Percentiles rank a stretch among this genome's conserved stretches.
These are phyloP conservation scores for Sesamia inferens DNA, from an alignment of 2,888 invertebrate genomes.

Conservation along the genomic window DNA sequence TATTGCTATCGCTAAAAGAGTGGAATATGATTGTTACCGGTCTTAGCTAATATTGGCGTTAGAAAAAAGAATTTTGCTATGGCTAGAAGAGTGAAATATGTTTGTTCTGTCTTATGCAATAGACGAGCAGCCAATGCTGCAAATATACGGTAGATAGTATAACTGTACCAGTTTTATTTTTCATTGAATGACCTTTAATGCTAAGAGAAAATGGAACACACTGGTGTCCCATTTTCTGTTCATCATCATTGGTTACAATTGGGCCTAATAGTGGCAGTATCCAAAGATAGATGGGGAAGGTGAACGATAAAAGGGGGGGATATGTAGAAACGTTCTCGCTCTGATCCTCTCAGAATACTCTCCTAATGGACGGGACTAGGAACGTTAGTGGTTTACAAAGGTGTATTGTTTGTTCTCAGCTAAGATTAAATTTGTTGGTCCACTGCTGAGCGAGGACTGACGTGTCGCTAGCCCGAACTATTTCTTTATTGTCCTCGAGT, in stretches of 20 bases:
- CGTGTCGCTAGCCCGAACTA: constrained; percentile 55
- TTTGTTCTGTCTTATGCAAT: no score
- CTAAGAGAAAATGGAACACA: no score
- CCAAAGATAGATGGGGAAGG: no score
- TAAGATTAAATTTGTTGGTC: constrained; percentile 66
- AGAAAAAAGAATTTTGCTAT: no score
- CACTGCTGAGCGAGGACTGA: constrained; percentile 55
- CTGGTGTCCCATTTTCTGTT: background rate
- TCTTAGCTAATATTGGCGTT: no score
- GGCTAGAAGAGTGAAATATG: no score
- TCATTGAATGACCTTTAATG: background rate
- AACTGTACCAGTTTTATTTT: background rate
- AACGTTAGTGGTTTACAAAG: constrained; percentile 67
- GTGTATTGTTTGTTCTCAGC: constrained; percentile 68
- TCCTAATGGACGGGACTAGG: constrained; percentile 42
- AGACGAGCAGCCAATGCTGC: no score
- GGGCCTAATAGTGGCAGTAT: background rate
- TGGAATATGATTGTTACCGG: no score
- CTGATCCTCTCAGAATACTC: constrained; percentile 54
- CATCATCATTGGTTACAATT: background rate
- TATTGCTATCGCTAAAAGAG: no score
- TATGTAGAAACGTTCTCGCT: constrained; percentile 8
- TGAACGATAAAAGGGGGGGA: no score
- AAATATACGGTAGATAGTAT: no score
- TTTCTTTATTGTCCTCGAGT: constrained; percentile 48